Base-by-base conservation (phyloP, 1,140 invertebrate genomes). In the Teleogryllus occipitalis region DNA sequence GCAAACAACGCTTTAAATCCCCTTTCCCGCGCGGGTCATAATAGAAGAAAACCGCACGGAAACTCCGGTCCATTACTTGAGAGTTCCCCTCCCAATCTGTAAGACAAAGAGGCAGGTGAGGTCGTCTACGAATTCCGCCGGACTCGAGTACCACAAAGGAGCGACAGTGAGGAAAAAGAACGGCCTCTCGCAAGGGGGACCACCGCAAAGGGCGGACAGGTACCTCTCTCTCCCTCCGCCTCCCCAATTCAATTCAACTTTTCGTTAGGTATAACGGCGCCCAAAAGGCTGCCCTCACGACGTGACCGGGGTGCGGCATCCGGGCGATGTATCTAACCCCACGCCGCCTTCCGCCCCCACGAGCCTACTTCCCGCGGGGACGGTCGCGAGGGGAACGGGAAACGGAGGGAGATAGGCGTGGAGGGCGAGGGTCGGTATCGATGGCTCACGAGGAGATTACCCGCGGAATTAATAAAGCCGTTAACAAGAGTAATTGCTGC, bases 221-320 rank as follows among this genome's bases (percentile, higher is more conserved):
- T 65, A 65, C 54, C 54, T 65, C 54, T 10, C 15, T 54, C 54
- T 65, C 10, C 54, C 10, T 10, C 18, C 54, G 10, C 2, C 54
- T 65, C 54, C 54, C 54, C 10, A 65, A 65, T 65, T 65, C 54
- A 65, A 65, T 65, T 65, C 54, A 65, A 65, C 54, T 65, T 65
- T 65, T 65, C 54, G 54, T 65, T 65, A 65, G 54, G 54, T 65
- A 65, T 65, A 65, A 65, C 54, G 54, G 54, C 54, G 54, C 54
- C 54, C 54, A 65, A 65, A 65, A 65, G 54, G 54, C 54, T 14
- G 54, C 10, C 54, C 10, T 2, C 2, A 65, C 1, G 54, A 65
- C 54, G 54, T 65, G 54, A 65, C 54, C 54, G 10, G 54, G 18
- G 54, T 65, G 54, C 54, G 54, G 54, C 7, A 65, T 65, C 54